Evolutionary conservation across 2,113 vertebrate genomes (phyloP).

Genomic region (Oriolus oriolus): DNA sequence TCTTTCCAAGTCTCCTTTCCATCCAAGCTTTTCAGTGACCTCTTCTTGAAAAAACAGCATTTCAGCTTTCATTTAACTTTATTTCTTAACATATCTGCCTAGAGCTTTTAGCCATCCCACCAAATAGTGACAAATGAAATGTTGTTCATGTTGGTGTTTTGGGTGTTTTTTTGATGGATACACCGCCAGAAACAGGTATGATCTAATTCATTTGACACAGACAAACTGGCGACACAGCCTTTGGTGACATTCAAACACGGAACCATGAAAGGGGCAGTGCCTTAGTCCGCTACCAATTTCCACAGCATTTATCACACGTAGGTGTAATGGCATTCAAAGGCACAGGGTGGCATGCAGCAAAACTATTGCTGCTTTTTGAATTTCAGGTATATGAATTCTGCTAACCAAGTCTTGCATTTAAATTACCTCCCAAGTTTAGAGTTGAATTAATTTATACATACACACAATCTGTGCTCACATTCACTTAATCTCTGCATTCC

Average conservation of each 20-base stretch:
- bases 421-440: background rate
- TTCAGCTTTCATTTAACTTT: background rate
- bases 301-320: background rate
- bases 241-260: background rate
- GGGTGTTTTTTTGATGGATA: background rate
- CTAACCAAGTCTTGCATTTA: background rate
- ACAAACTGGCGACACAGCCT: background rate
- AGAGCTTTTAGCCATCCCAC: background rate
- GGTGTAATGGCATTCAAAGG: background rate
- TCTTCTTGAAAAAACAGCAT: background rate
- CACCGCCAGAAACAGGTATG: background rate
- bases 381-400: background rate
- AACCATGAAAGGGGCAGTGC: background rate
- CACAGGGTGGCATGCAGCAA: background rate
- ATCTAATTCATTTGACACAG: background rate
- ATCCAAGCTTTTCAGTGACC: background rate
- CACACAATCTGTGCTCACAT: background rate
- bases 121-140: background rate
- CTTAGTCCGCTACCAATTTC: background rate
- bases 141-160: background rate
- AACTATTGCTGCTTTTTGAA: background rate
- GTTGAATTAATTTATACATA: background rate
- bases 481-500: background rate
- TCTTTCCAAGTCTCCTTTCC: background rate
- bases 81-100: background rate